Evolutionary conservation across 2,797 vertebrate genomes (phyloP), one percentile per base, ranked within the genome.

Genomic region (Chlorospingus semifuscus): DNA sequence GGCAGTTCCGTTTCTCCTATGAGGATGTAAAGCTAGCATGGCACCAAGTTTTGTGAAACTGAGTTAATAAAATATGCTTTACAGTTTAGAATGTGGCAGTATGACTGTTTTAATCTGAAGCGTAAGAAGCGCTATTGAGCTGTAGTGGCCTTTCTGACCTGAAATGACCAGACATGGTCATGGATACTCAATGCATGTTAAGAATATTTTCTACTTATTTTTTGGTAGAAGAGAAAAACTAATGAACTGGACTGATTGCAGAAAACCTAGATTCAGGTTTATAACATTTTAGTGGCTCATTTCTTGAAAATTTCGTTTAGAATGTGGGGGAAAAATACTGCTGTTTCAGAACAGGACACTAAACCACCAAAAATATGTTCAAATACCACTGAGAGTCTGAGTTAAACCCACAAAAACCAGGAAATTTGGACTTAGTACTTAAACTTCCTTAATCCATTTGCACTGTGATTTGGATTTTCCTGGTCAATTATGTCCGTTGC

Each of bases 361-460:
- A 78, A 93, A 70, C 61, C 74, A 81, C 76, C 20, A 78, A 61
- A 95, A 96, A 81, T 86, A 34, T 83, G 84, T 76, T 86, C 71
- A 95, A 94, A 92, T 93, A 76, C 82, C 9, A 0, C 86, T 63
- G 81, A 94, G 59, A 89, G 70, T 86, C 80, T 93, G 69, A 93
- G 57, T 84, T 84, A 89, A 94, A 95, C 65, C 89, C 94, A 56
- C 84, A 88, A 84, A 96, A 92, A 34, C 47, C 81, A 92, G 66
- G 71, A 88, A 87, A 96, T 82, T 90, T 66, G 82, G 55, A 72
- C 11, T 92, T 95, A 89, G 59, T 76, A 55, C 89, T 92, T 93
- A 57, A 92, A 89, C 85, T 94, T 95, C 83, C 92, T 84, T 86
- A 95, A 92, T 92, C 30, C 82, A 60, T 91, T 95, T 95, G 90